Evolutionary conservation across 2,797 vertebrate genomes (phyloP), one percentile per base, ranked within the genome.

Genomic region (Sebastolobus altivelis): DNA sequence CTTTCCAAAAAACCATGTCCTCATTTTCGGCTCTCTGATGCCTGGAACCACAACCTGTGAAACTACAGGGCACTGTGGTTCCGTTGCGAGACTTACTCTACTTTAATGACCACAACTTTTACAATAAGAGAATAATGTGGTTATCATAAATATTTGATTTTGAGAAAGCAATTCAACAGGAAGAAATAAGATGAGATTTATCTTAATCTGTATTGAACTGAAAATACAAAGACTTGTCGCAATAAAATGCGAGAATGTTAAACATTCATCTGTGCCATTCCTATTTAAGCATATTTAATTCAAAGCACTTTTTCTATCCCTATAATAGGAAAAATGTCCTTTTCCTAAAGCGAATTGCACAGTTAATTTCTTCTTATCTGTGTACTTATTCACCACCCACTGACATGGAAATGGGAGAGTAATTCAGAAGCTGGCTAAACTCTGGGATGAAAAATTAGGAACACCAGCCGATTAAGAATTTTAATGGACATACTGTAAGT

Each of bases 1-100:
- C 27, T 55, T 79, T 83, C 79, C 70, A 72, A 78, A 18, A 89
- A 79, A 60, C 22, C 8, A 43, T 81, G 88, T 79, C 80, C 92
- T 89, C 71, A 54, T 90, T 92, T 88, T 62, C 56, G 12, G 27
- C 29, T 83, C 85, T 79, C 80, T 29, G 31, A 81, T 72, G 73
- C 72, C 73, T 82, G 71, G 68, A 80, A 79, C 79, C 68, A 56
- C 77, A 86, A 75, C 79, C 85, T 69, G 77, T 58, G 61, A 81
- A 82, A 58, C 4, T 52, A 2, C 63, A 33, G 33, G 29, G 62
- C 13, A 8, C 38, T 3, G 4, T 12, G 18, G 18, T 74, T 7
- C 56, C 52, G 68, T 33, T 77, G 68, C 58, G 67, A 8, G 54
- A 75, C 68, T 79, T 69, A 33, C 43, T 35, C 8, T 3, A 33